Evolutionary conservation across 2,113 vertebrate genomes (phyloP).

Genomic region (Zingel zingel): DNA sequence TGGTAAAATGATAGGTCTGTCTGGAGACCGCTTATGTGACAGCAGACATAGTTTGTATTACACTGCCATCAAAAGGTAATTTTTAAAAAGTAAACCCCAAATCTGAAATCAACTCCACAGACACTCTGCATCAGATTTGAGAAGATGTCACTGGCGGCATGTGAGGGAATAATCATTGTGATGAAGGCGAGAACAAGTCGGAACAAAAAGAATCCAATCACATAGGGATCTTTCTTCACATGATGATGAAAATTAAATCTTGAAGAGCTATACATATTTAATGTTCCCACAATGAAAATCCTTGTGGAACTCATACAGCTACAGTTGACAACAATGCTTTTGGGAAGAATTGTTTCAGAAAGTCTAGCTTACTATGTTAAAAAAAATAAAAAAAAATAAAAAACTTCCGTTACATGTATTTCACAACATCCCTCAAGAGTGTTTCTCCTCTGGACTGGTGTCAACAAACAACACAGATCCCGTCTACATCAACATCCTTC

Average conservation of each 20-base stretch:
- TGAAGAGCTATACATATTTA: not conserved
- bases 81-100: slow-evolving; percentile 30
- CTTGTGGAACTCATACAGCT: not conserved
- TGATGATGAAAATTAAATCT: not conserved
- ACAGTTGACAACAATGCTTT: not conserved
- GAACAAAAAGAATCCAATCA: not conserved
- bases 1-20: slow-evolving; percentile 51
- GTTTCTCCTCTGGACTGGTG: not conserved
- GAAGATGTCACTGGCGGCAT: slow-evolving; percentile 13
- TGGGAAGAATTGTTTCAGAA: not conserved
- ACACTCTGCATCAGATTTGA: slow-evolving; percentile 12
- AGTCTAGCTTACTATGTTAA: not conserved
- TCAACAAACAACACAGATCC: slow-evolving; percentile 23
- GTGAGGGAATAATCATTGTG: not conserved
- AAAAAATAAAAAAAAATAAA: slow-evolving; percentile 5
- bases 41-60: slow-evolving; percentile 27
- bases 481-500: slow-evolving; percentile 20
- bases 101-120: slow-evolving; percentile 13
- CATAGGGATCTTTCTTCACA: not conserved
- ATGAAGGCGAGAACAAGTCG: not conserved
- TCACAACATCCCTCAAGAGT: slow-evolving; percentile 2
- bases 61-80: slow-evolving; percentile 24
- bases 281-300: not conserved
- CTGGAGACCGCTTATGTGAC: slow-evolving; percentile 27
- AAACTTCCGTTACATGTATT: not conserved